Base-by-base conservation (phyloP, 2,113 vertebrate genomes). In the Silurus asotus region DNA sequence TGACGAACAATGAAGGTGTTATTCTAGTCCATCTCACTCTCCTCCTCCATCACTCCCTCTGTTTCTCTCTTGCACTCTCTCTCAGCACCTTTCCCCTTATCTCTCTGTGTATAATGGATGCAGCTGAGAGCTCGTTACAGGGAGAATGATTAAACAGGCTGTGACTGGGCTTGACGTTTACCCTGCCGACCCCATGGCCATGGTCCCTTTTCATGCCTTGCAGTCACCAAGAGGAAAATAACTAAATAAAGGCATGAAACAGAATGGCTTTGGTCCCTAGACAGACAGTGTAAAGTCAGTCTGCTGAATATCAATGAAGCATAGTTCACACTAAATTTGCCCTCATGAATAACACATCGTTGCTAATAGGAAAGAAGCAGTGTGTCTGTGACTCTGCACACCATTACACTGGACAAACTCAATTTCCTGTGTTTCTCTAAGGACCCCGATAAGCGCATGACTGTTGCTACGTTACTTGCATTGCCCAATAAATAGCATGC, bases 301-400 rank as follows among this genome's bases (percentile, higher is more conserved):
- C 88, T 69, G 86, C 86, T 56, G 93, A 95, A 95, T 95, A 94
- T 93, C 92, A 94, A 94, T 93, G 93, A 92, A 90, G 93, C 89
- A 92, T 65, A 94, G 94, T 95, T 94, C 93, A 95, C 93, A 92
- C 90, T 89, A 89, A 91, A 92, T 92, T 92, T 93, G 93, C 93
- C 93, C 94, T 95, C 93, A 95, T 95, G 94, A 94, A 95, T 95
- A 95, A 95, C 91, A 91, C 92, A 94, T 94, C 84, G 90, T 84
- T 89, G 92, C 92, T 95, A 95, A 95, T 94, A 90, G 93, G 92
- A 92, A 91, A 87, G 89, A 93, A 93, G 92, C 82, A 77, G 90
- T 91, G 84, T 11, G 90, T 92, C 92, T 92, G 86, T 92, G 91
- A 93, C 92, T 92, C 89, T 90, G 91, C 87, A 89, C 92, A 91